A percentile compares a stretch with the other conserved stretches of the same genome.
These are phyloP conservation scores for Grallaria varia DNA, from an alignment of 2,113 vertebrate species.

Conservation along the genomic window DNA sequence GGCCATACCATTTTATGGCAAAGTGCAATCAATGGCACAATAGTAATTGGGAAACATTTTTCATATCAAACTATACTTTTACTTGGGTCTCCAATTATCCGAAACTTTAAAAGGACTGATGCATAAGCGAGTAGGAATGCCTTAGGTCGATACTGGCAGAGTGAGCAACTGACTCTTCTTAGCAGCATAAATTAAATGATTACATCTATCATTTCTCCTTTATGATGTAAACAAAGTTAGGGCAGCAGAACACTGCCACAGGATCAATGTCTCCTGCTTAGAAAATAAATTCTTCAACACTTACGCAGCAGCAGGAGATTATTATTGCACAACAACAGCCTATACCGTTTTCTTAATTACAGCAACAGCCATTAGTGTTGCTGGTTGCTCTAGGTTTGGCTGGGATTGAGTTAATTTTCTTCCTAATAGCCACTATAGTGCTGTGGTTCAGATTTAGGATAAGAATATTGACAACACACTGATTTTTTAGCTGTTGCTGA, in stretches of 20 bases:
- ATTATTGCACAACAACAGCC: slow-evolving; percentile 12
- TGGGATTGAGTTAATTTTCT: neutral
- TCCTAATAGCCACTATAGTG: neutral
- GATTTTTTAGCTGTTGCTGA: neutral
- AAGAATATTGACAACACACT: neutral
- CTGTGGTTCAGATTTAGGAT: neutral
- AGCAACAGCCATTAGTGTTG: neutral
- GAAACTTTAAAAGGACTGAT: neutral
- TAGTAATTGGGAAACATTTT: neutral
- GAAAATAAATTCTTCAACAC: slow-evolving; percentile 55
- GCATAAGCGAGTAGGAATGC: neutral
- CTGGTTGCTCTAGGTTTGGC: neutral
- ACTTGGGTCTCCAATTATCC: neutral
- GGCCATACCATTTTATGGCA: neutral
- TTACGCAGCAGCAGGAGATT: slow-evolving; percentile 37
- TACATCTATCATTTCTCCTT: slow-evolving; percentile 39
- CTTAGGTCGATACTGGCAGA: neutral
- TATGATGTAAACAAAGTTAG: slow-evolving; percentile 49
- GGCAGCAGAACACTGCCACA: neutral
- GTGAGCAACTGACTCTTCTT: slow-evolving; percentile 19
- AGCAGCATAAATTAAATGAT: slow-evolving; percentile 54
- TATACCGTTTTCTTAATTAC: slow-evolving; percentile 47
- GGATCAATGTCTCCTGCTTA: slow-evolving; percentile 42
- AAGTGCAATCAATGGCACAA: neutral
- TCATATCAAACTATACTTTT: neutral